A percentile compares a stretch with the other conserved stretches of the same genome.
Conservation (phyloP, 2,888 invertebrate genomes). For the Petrolisthes cinctipes region DNA sequence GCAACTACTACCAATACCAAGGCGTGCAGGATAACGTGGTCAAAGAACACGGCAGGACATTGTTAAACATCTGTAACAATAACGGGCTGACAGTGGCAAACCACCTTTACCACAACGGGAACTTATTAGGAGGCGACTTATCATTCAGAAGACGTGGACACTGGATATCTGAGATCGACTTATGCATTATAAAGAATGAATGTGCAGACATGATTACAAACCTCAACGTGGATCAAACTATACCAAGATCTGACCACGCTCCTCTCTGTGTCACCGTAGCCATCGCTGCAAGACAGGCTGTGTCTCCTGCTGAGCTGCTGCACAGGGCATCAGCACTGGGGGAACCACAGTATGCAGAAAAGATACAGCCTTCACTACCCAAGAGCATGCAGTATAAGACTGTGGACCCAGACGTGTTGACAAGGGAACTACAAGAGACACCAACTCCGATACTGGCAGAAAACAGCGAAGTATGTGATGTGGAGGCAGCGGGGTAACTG, state of each 20-base stretch:
- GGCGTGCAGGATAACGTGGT: neutral
- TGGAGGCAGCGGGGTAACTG: neutral
- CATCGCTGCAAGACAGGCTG: too few species aligned
- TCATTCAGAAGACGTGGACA: slow-evolving; percentile 6
- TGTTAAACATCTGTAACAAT: slow-evolving; percentile 13
- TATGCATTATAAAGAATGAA: too few species aligned
- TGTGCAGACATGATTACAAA: too few species aligned
- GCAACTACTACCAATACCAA: neutral
- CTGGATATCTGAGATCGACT: slow-evolving; percentile 6
- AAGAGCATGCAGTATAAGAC: slow-evolving; percentile 1
- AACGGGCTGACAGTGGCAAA: neutral
- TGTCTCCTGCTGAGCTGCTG: too few species aligned
- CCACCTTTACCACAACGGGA: neutral
- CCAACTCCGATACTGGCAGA: neutral
- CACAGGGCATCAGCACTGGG: too few species aligned
- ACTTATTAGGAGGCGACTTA: neutral
- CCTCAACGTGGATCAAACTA: too few species aligned
- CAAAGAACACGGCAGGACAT: neutral
- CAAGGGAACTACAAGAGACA: slow-evolving; percentile 3
- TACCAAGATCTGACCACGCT: too few species aligned
- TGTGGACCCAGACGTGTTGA: neutral
- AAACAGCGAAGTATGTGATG: neutral
- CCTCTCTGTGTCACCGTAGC: too few species aligned
- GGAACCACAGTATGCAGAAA: too few species aligned
- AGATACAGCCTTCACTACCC: neutral